Conservation (phyloP, 1,140 invertebrate species). For the Leptonema lineaticorne region DNA sequence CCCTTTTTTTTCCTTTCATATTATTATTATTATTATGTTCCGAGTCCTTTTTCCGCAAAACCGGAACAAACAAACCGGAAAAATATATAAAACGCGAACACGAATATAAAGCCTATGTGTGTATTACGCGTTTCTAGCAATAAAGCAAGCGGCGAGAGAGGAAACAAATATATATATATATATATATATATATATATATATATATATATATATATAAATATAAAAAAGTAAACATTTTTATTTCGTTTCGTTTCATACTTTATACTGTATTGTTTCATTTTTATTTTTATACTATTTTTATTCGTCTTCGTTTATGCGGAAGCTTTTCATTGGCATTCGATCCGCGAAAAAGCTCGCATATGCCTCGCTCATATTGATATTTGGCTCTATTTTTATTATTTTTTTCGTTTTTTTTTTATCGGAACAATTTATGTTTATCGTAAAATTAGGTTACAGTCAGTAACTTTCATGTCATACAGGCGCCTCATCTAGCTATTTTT, state of each 20-base stretch:
- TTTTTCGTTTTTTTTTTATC: no score
- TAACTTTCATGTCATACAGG: conserved; percentile 8
- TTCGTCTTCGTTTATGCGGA: background rate
- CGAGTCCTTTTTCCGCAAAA: background rate
- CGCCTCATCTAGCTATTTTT: background rate
- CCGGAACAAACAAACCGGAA: conserved; percentile 4
- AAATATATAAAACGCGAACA: conserved; percentile 4
- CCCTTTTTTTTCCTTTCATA: no score
- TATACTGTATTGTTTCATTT: no score
- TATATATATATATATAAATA: no score
- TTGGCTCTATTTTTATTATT: conserved; percentile 28
- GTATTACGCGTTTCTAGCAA: background rate
- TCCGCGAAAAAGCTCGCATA: background rate
- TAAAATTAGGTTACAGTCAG: conserved; percentile 31
- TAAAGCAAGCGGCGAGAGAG: no score
- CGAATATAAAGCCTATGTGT: background rate
- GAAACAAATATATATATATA: conserved; percentile 13
- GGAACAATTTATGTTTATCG: conserved; percentile 19
- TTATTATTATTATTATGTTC: no score
- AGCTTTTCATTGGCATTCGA: conserved; percentile 23
- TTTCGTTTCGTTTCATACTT: no score
- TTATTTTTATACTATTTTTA: no score
- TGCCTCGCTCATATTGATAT: conserved; percentile 10
- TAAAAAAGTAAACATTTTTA: no score
- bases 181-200: no score